Evolutionary conservation across 2,888 invertebrate species (phyloP).

Genomic region (Serripes groenlandicus): DNA sequence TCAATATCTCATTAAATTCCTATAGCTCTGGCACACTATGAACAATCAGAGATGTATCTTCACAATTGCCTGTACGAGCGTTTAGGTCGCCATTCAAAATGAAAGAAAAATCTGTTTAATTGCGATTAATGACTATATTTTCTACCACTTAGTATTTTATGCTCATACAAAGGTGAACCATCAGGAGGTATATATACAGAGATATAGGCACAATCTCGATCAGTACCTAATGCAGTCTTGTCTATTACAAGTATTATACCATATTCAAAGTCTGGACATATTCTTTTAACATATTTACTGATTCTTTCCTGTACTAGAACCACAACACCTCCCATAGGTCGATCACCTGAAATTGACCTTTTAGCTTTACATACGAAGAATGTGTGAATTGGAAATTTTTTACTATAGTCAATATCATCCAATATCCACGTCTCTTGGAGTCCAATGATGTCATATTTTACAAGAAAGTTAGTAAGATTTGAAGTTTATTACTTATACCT

Average conservation of each 20-base stretch:
- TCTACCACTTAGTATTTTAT: not conserved
- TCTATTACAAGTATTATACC: constrained; percentile 13
- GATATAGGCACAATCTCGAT: constrained; percentile 16
- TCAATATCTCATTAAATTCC: not conserved
- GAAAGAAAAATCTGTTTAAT: not conserved
- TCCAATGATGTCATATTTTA: constrained; percentile 16
- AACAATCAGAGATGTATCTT: not conserved
- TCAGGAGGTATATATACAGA: constrained; percentile 24
- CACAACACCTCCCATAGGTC: constrained; percentile 20
- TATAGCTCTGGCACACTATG: not conserved
- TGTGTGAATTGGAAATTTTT: not conserved
- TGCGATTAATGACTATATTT: not conserved
- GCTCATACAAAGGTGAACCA: constrained; percentile 17
- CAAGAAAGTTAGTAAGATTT: constrained; percentile 4
- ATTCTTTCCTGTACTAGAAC: not conserved
- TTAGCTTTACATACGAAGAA: constrained; percentile 5
- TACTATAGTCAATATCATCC: not conserved
- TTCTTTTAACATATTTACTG: constrained; percentile 1
- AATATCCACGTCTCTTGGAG: constrained; percentile 28
- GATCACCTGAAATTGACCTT: not conserved
- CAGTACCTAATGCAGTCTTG: not conserved
- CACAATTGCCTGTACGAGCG: not conserved
- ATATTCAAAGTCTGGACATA: constrained; percentile 8
- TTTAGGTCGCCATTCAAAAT: not conserved
- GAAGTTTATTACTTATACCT: constrained; percentile 13